These are phyloP conservation scores for Caenorhabditis inopinata DNA, from an alignment of 1,140 invertebrate genomes.

Conservation along the genomic window DNA sequence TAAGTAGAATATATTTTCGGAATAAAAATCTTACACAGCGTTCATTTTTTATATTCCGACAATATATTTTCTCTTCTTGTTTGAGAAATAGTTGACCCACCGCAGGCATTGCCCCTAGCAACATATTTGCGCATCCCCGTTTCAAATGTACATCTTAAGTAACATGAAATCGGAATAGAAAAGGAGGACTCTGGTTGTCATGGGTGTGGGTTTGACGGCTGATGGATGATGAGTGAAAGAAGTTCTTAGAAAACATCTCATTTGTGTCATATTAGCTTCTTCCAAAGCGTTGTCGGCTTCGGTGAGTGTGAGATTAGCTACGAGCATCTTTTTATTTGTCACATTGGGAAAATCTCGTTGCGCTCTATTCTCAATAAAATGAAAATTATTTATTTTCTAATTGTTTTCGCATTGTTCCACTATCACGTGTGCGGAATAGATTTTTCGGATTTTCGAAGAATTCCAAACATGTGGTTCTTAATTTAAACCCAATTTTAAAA, in stretches of 20 bases:
- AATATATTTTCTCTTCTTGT: not conserved
- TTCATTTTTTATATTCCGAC: not conserved
- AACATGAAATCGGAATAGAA: not conserved
- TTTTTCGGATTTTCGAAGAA: too few relatives aligned
- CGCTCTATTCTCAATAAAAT: too few relatives aligned
- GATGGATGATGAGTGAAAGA: slow-evolving; percentile 30
- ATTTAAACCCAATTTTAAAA: too few relatives aligned
- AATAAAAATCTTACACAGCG: too few relatives aligned
- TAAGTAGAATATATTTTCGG: too few relatives aligned
- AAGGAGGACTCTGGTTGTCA: not conserved
- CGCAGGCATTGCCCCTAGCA: not conserved
- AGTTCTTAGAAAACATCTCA: not conserved
- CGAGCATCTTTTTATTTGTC: too few relatives aligned
- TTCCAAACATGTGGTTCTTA: too few relatives aligned
- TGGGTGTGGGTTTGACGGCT: slow-evolving; percentile 25
- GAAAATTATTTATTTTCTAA: too few relatives aligned
- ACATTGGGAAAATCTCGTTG: too few relatives aligned
- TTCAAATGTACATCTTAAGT: slow-evolving; percentile 1
- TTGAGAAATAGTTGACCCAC: not conserved
- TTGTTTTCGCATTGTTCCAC: too few relatives aligned
- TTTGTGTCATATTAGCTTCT: not conserved
- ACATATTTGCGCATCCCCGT: not conserved
- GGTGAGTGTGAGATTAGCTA: too few relatives aligned
- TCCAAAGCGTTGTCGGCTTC: not conserved
- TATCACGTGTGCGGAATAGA: too few relatives aligned